Base-by-base conservation (phyloP, 2,888 invertebrate genomes). In the Nymphalis urticae region DNA sequence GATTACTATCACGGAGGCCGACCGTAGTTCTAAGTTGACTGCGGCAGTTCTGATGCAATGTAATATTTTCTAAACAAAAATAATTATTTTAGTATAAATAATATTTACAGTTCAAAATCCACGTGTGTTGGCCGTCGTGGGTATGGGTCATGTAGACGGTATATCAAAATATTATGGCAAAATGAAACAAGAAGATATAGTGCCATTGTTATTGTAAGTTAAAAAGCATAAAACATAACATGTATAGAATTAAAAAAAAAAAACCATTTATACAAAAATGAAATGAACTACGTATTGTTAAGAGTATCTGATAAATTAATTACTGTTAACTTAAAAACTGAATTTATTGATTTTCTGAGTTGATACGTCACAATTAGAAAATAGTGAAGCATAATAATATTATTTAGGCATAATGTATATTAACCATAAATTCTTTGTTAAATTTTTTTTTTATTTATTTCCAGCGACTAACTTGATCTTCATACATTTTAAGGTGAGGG, bases 91-190 rank as follows among this genome's bases (percentile, higher is more conserved):
- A 5, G 6, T 54, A 16, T 2, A 32, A 17, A 16, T 32, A n/a
- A 58, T 42, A 50, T 36, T 78, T 76, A 61, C 77, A 86, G 87
- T 87, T 72, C 87, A 92, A 65, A 94, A 94, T 24, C 92, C 95
- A 8, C 94, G 96, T 72, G 96, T 99, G 17, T 97, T 99, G 10
- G 99, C 97, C 27, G 97, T 99, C 32, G 99, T 99, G 47, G 99
- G 99, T 51, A 97, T 99, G 83, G 99, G 99, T 0, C 99, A 99
- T 86, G 96, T 97, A 7, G 95, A 96, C 66, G 99, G 99, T 65
- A 99, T 99, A 71, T 72, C 79, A 7, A 88, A 84, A 82, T 92
- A 92, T 77, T 92, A 85, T 68, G 92, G 92, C 61, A 87, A 82
- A 82, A 89, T 92, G 89, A 86, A 75, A 75, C 89, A 88, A 73